Base-by-base conservation (phyloP, 2,113 vertebrate genomes). In the Petroica traversi region DNA sequence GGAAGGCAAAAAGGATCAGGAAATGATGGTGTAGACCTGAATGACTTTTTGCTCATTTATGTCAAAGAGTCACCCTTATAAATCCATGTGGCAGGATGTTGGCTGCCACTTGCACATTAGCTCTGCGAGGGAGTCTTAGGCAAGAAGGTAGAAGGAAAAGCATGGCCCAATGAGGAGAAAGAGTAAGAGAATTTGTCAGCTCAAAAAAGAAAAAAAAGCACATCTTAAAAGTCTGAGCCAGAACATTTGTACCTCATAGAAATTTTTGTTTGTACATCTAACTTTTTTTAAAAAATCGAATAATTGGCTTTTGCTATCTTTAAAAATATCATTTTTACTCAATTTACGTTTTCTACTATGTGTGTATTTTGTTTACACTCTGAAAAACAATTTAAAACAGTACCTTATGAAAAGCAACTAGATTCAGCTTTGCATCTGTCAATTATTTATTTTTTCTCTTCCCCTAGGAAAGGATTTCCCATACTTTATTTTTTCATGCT, bases 401-500 rank as follows among this genome's bases (percentile, higher is more conserved):
- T 40, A 14, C 8, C 9, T 67, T 81, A 34, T 33, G 36, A 71
- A 48, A 62, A 58, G 19, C 20, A 36, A 6, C 22, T 63, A 68
- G 25, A 71, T 78, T 74, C 40, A 73, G 19, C 34, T 83, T 83
- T 69, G n/a, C 16, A 54, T 61, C 66, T 81, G 69, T 69, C 58
- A 67, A 6, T 61, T 83, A 7, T 29, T 75, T 38, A 7, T 36
- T 81, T 85, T 89, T 93, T 43, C 28, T 68, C 67, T 86, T 74
- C 28, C 31, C 23, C 17, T 54, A 67, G n/a, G 52, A 87, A 48
- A 41, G n/a, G 24, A 71, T 51, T 94, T 83, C 26, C 55, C 17
- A 7, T 66, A 59, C 63, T 86, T 66, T 86, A n/a, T 67, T 92
- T 83, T 91, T 91, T 57, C 40, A 36, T 86, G 48, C 68, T 51